phyloP scores from a whole-genome alignment of 2,888 invertebrate genomes.

The Parnassius smintheus region DNA sequence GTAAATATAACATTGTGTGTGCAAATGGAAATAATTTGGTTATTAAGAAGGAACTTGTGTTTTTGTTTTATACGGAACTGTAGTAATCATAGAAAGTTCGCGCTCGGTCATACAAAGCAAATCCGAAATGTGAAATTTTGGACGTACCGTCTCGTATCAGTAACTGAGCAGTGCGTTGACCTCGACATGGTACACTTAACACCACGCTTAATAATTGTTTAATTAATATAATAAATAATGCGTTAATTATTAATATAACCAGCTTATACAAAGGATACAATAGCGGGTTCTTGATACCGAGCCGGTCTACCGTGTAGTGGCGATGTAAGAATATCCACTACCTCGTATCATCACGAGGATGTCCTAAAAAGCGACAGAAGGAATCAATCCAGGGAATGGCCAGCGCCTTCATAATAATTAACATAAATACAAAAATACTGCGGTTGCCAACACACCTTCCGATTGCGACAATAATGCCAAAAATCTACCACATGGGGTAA shows the following conservation, averaged over 20 bases:
- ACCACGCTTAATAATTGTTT: constrained; percentile 71
- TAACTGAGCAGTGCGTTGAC: constrained; percentile 59
- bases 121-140: constrained; percentile 35
- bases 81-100: background rate
- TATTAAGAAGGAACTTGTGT: background rate
- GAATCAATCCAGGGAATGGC: too few relatives aligned
- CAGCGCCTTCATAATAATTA: too few relatives aligned
- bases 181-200: constrained; percentile 71
- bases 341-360: too few relatives aligned
- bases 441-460: too few relatives aligned
- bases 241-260: constrained; percentile 35
- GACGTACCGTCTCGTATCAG: constrained; percentile 32
- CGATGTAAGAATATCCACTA: too few relatives aligned
- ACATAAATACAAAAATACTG: too few relatives aligned
- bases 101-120: constrained; percentile 10
- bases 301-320: too few relatives aligned
- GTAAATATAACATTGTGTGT: too few relatives aligned
- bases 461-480: too few relatives aligned
- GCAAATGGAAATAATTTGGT: too few relatives aligned
- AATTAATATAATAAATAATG: constrained; percentile 59
- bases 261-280: background rate
- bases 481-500: too few relatives aligned
- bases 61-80: constrained; percentile 26
- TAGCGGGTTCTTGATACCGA: background rate
- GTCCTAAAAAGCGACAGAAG: too few relatives aligned